Percentiles rank a stretch among this genome's conserved stretches.
phyloP scores from a whole-genome alignment of 2,113 vertebrate genomes.

The Brachyistius frenatus region DNA sequence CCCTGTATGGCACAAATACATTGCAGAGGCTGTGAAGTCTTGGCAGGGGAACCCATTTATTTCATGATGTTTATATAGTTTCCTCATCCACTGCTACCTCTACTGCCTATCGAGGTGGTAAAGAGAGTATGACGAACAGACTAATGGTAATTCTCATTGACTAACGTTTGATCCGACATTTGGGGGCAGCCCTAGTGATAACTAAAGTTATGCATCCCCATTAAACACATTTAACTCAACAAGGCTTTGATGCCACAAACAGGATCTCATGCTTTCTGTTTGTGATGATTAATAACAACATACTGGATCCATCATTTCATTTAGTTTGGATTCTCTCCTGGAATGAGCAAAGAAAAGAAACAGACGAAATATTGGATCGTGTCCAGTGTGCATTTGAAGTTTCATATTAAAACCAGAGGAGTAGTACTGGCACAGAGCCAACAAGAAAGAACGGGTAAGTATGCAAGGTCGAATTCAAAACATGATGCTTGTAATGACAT shows the following conservation, averaged over 20 bases:
- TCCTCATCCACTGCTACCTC: too few species aligned
- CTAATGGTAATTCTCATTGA: too few species aligned
- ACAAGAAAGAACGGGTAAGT: constrained; percentile 12
- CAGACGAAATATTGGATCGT: not conserved
- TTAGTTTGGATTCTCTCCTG: constrained; percentile 36
- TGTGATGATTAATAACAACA: not conserved
- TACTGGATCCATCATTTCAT: constrained; percentile 22
- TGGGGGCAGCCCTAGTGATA: too few species aligned
- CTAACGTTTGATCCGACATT: too few species aligned
- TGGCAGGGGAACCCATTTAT: too few species aligned
- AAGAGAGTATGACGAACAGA: too few species aligned
- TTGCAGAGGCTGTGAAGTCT: too few species aligned
- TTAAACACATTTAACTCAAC: constrained; percentile 18
- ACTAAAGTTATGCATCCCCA: not conserved
- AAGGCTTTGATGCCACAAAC: not conserved
- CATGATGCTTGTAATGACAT: constrained; percentile 5
- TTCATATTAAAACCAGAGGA: constrained; percentile 11
- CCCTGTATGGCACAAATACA: too few species aligned
- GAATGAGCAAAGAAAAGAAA: constrained; percentile 19
- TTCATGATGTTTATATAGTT: too few species aligned
- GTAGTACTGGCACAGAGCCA: not conserved
- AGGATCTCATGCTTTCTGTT: constrained; percentile 9
- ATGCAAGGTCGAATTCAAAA: constrained; percentile 21
- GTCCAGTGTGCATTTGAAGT: not conserved
- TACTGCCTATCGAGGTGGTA: too few species aligned